A percentile compares a stretch with the other conserved stretches of the same genome.
These are phyloP conservation scores for Graptemys geographica DNA, from an alignment of 2,797 vertebrate species.

Conservation along the genomic window DNA sequence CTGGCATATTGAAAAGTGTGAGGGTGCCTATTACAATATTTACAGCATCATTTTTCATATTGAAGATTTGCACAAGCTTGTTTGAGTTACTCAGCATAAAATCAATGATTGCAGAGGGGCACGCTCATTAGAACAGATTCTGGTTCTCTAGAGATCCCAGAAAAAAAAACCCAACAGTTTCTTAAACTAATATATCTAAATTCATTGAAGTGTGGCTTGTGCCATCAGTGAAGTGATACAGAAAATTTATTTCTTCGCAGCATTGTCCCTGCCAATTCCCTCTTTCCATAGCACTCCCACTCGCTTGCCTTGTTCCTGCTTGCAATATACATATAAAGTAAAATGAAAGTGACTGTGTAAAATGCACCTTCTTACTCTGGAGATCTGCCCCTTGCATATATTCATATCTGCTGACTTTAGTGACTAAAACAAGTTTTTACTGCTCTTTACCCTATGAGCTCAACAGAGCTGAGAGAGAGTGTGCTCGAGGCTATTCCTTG, in stretches of 20 bases:
- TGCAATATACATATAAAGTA: constrained; percentile 2
- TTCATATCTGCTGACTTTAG: constrained; percentile 31
- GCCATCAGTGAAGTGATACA: constrained; percentile 11
- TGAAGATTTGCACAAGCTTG: constrained; percentile 36
- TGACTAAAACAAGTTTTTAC: not conserved
- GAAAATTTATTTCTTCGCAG: constrained; percentile 44
- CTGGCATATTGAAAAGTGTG: not conserved
- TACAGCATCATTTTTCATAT: constrained; percentile 28
- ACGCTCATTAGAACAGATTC: constrained; percentile 26
- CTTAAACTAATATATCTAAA: constrained; percentile 19
- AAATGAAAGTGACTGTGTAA: not conserved
- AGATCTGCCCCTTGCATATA: constrained; percentile 23
- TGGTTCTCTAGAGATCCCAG: constrained; percentile 31
- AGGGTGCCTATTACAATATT: constrained; percentile 31
- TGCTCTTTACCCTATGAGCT: constrained; percentile 34
- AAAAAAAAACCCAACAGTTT: not conserved
- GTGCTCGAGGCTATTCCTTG: not conserved
- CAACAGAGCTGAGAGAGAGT: not conserved
- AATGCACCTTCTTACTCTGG: constrained; percentile 3
- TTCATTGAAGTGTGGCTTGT: constrained; percentile 5
- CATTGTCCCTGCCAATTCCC: constrained; percentile 5
- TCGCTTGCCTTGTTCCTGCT: constrained; percentile 12
- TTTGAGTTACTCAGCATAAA: constrained; percentile 46
- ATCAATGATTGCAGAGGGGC: not conserved
- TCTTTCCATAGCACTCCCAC: constrained; percentile 15